phyloP scores from a whole-genome alignment of 2,888 invertebrate genomes.

The Caenorhabditis becei region DNA sequence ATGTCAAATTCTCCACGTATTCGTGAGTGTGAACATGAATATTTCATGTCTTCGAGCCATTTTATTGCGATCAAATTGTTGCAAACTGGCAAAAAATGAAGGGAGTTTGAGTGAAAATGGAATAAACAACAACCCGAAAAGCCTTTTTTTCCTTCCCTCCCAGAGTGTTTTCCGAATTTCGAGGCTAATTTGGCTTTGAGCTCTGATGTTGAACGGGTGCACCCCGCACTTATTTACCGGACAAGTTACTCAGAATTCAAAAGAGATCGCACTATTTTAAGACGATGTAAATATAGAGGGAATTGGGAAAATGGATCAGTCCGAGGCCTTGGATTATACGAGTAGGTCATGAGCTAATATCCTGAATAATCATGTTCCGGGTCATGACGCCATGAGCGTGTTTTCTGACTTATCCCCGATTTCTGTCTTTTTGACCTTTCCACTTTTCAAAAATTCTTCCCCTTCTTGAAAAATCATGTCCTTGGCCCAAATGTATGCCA shows the following conservation, averaged over 20 bases:
- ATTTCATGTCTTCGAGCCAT: constrained; percentile 8
- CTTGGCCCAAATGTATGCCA: neutral
- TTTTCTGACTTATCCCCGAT: neutral
- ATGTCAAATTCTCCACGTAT: constrained; percentile 11
- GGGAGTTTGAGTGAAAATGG: too few relatives aligned
- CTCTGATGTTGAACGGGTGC: neutral
- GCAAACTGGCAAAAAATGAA: neutral
- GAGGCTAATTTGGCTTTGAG: neutral
- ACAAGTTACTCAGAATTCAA: neutral
- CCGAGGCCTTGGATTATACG: too few relatives aligned
- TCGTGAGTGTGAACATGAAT: constrained; percentile 1
- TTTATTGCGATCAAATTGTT: neutral
- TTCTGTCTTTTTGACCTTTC: neutral
- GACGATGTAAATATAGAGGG: neutral
- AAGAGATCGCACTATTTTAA: neutral
- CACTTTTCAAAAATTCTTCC: neutral
- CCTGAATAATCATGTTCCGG: neutral
- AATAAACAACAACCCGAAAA: neutral
- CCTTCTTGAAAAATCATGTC: neutral
- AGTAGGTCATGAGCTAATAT: neutral
- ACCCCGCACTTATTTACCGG: neutral
- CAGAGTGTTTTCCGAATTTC: too few relatives aligned
- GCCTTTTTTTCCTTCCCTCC: too few relatives aligned
- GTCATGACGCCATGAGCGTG: neutral
- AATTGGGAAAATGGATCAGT: neutral